Evolutionary conservation across 2,888 invertebrate genomes (phyloP).

Genomic region (Drosophila diplacantha): DNA sequence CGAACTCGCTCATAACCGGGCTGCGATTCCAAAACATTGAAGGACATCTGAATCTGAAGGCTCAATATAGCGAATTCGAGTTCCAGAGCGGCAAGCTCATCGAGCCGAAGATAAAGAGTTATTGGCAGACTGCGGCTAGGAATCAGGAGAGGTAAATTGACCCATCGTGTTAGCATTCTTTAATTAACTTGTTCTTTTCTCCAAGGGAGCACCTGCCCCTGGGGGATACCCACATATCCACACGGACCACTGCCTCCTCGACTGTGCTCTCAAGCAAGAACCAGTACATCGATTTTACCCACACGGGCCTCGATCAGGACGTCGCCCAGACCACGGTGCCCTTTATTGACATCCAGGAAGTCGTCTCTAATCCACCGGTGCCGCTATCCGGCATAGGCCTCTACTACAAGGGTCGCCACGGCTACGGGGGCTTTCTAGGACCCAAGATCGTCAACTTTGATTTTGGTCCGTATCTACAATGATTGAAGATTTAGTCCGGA

Average conservation of each 20-base stretch:
- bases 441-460: conserved; percentile 78
- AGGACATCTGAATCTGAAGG: conserved; percentile 89
- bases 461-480: conserved; percentile 81
- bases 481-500: too few relatives aligned
- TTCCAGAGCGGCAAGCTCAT: conserved; percentile 85
- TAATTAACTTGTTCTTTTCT: not conserved
- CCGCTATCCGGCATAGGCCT: conserved; percentile 87
- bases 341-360: conserved; percentile 87
- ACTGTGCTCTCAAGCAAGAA: conserved; percentile 82
- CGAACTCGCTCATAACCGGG: conserved; percentile 84
- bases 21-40: conserved; percentile 87
- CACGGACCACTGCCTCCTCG: conserved; percentile 78
- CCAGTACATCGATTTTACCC: conserved; percentile 84
- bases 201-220: conserved; percentile 81
- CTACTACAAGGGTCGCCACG: conserved; percentile 84
- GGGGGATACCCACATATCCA: conserved; percentile 83
- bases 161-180: not conserved
- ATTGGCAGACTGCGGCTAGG: conserved; percentile 85
- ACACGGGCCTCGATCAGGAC: conserved; percentile 85
- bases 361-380: conserved; percentile 82
- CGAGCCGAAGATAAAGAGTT: conserved; percentile 78
- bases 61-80: conserved; percentile 86
- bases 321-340: conserved; percentile 90
- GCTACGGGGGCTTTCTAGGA: conserved; percentile 87
- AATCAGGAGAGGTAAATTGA: conserved; percentile 79